phyloP scores from a whole-genome alignment of 2,888 invertebrate species.

The Euclidia mi region DNA sequence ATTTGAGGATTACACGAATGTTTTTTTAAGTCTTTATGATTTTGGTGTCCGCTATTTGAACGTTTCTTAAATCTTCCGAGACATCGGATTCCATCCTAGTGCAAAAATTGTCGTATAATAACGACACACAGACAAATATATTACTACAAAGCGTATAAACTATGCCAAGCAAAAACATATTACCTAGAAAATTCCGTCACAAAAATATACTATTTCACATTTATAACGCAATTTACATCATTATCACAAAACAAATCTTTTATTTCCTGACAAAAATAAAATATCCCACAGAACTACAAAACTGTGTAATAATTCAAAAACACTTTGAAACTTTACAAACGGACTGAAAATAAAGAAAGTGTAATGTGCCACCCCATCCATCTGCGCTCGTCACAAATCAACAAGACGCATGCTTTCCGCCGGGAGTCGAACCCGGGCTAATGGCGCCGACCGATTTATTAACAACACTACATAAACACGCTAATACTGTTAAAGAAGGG shows the following conservation, averaged over 20 bases:
- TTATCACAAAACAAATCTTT: no score
- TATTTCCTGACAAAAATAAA: neutral
- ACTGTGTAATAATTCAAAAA: conserved; percentile 18
- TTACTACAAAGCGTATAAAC: no score
- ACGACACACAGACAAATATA: no score
- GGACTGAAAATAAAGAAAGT: conserved; percentile 16
- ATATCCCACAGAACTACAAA: conserved; percentile 5
- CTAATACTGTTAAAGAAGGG: conserved; percentile 72
- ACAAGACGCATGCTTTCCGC: conserved; percentile 86
- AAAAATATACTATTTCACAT: conserved; percentile 5
- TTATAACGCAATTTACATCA: no score
- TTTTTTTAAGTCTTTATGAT: no score
- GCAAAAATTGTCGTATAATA: no score
- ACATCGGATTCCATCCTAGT: no score
- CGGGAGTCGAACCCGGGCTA: conserved; percentile 75
- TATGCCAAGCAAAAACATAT: neutral
- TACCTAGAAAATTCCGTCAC: neutral
- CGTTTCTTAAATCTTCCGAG: no score
- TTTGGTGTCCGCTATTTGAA: no score
- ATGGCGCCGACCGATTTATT: conserved; percentile 82
- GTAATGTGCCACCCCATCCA: conserved; percentile 66
- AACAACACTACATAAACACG: conserved; percentile 71
- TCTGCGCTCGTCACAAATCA: conserved; percentile 86
- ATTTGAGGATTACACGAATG: no score
- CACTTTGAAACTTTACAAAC: conserved; percentile 15